These are phyloP conservation scores for Chelonus formosanus DNA, from an alignment of 2,888 invertebrate species.

Conservation along the genomic window DNA sequence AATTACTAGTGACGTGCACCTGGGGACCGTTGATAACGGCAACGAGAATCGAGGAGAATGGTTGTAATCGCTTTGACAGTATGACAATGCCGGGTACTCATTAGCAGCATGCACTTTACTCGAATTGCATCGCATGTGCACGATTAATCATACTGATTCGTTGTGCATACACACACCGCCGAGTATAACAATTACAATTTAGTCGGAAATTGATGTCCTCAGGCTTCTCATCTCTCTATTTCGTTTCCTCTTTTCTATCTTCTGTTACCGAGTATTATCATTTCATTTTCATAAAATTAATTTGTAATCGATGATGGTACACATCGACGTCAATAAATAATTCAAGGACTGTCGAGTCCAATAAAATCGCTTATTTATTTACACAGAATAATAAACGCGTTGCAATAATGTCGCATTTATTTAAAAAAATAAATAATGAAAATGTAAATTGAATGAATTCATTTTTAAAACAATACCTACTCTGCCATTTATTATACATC, in stretches of 20 bases:
- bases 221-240: constrained; percentile 11
- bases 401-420: too few relatives aligned
- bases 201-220: constrained; percentile 39
- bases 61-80: constrained; percentile 36
- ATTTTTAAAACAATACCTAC: too few relatives aligned
- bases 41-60: constrained; percentile 24
- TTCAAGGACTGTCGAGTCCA: too few relatives aligned
- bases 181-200: constrained; percentile 41
- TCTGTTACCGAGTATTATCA: constrained; percentile 14
- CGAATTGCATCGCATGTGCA: constrained; percentile 45
- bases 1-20: constrained; percentile 29
- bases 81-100: constrained; percentile 43
- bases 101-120: constrained; percentile 46
- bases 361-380: too few relatives aligned
- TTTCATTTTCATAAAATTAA: too few relatives aligned
- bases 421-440: too few relatives aligned
- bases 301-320: too few relatives aligned
- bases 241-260: constrained; percentile 8
- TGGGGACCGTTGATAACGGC: constrained; percentile 32
- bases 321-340: neutral
- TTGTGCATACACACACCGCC: constrained; percentile 41
- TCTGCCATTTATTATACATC: too few relatives aligned
- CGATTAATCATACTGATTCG: constrained; percentile 47
- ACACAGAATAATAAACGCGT: too few relatives aligned
- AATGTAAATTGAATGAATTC: too few relatives aligned